Percentiles rank a stretch among this genome's conserved stretches.
Conservation (phyloP, 2,797 vertebrate species). For the Meriones psammophilus region DNA sequence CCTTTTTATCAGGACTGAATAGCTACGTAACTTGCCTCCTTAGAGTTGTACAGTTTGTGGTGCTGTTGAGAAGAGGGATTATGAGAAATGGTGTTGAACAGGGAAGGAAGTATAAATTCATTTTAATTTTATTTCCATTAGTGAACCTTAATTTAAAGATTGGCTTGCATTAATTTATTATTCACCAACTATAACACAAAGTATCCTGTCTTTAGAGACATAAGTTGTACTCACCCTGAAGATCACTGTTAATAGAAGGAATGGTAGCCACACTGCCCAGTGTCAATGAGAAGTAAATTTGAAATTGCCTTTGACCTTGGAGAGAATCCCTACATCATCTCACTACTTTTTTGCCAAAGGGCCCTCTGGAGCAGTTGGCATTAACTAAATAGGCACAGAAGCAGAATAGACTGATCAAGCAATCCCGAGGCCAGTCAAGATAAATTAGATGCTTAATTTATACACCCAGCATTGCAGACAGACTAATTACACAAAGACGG, state of each 20-base stretch:
- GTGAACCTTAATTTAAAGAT: constrained; percentile 63
- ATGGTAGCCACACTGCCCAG: fast-evolving
- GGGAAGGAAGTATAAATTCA: constrained; percentile 65
- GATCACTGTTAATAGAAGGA: constrained; percentile 28
- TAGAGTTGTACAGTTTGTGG: constrained; percentile 48
- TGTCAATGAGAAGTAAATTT: constrained; percentile 72
- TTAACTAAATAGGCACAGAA: constrained; percentile 77
- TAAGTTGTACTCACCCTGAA: constrained; percentile 29
- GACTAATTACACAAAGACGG: constrained; percentile 87
- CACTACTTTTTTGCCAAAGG: constrained; percentile 60
- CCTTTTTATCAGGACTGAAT: constrained; percentile 72
- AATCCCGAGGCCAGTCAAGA: constrained; percentile 82
- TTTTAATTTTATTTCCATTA: constrained; percentile 82
- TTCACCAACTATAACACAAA: constrained; percentile 70
- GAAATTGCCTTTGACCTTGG: constrained; percentile 73
- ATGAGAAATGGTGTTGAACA: constrained; percentile 72
- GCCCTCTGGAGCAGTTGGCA: constrained; percentile 72
- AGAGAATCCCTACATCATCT: constrained; percentile 46
- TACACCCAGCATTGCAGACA: constrained; percentile 84
- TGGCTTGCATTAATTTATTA: constrained; percentile 76
- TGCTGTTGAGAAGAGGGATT: constrained; percentile 70
- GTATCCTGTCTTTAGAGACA: constrained; percentile 49
- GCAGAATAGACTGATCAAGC: constrained; percentile 80
- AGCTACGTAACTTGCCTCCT: constrained; percentile 38
- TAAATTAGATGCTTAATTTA: constrained; percentile 88